These are phyloP conservation scores for Boloria euphrosyne DNA, from an alignment of 2,888 invertebrate genomes.

Conservation along the genomic window DNA sequence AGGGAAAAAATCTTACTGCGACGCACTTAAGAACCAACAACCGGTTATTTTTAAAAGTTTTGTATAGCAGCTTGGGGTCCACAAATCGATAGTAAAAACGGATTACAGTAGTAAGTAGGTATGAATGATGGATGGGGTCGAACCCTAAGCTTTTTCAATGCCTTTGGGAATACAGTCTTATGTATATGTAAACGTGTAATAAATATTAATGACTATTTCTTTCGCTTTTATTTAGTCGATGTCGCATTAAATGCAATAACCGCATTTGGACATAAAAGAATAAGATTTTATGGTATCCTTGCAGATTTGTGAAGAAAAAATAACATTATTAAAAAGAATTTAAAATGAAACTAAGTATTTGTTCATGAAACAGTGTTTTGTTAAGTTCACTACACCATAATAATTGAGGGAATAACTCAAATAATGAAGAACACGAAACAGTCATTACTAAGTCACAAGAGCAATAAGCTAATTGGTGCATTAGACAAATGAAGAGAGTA, in stretches of 20 bases:
- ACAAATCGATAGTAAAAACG: conserved; percentile 41
- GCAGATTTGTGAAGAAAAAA: neutral
- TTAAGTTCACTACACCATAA: neutral
- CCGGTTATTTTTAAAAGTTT: conserved; percentile 16
- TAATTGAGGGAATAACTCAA: neutral
- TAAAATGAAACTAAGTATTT: neutral
- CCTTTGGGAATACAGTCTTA: conserved; percentile 28
- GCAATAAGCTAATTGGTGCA: conserved; percentile 20
- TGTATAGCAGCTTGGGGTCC: conserved; percentile 22
- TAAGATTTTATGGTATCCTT: no score
- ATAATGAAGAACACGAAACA: conserved; percentile 20
- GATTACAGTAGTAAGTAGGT: conserved; percentile 34
- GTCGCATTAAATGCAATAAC: neutral
- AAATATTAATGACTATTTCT: conserved; percentile 20
- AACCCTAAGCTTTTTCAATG: conserved; percentile 28
- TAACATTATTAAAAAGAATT: neutral
- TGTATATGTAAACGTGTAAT: conserved; percentile 21
- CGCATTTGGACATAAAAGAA: neutral
- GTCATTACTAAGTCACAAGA: conserved; percentile 24
- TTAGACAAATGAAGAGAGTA: conserved; percentile 27
- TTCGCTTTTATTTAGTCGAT: neutral
- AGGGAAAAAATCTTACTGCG: neutral
- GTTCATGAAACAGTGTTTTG: neutral
- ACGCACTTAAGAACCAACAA: neutral
- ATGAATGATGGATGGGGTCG: conserved; percentile 41